Evolutionary conservation across 2,888 invertebrate species (phyloP), one percentile per base, ranked within the genome.

Genomic region (Cataglyphis rosenhaueri): DNA sequence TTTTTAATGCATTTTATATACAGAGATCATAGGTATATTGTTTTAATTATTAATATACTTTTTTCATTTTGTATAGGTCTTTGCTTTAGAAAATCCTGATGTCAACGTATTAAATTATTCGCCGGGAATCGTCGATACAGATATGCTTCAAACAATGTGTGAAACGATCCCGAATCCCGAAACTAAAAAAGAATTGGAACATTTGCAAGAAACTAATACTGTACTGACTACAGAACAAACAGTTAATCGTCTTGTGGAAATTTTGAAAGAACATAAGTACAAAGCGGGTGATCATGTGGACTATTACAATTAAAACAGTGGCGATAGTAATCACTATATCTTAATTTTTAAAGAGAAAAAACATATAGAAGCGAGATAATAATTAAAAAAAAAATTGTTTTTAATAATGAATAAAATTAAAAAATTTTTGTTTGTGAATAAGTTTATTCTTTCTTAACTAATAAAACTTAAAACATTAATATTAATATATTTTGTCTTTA

Each of bases 91-190:
- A 95, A 97, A 97, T 91, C 96, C 96, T 15, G 94, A 96, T 55
- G 94, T 97, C 0, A 95, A 96, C 85, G 97, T 99, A 15, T 94
- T 99, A 64, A 99, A 97, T 94, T 99, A 99, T 95, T 97, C 98
- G 0, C 99, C 99, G 0, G 99, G 99, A 18, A 98, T 98, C 0
- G 97, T 99, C 1, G 96, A 98, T 89, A 99, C 99, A 0, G 97
- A 97, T 76, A 99, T 99, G 99, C 96, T 97, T 75, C 95, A 96
- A 68, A 95, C 95, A 87, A 95, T 98, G 4, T 95, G 97, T 61
- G 95, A 95, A 0, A 95, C 96, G 81, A 95, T 97, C 0, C 95
- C 96, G 3, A 96, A 97, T 92, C 93, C 95, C 1, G 96, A 96
- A 79, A 92, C 97, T 18, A 96, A 95, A 84, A 95, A 96, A 78